Conservation (phyloP, 2,888 invertebrate genomes). For the Timema podura region DNA sequence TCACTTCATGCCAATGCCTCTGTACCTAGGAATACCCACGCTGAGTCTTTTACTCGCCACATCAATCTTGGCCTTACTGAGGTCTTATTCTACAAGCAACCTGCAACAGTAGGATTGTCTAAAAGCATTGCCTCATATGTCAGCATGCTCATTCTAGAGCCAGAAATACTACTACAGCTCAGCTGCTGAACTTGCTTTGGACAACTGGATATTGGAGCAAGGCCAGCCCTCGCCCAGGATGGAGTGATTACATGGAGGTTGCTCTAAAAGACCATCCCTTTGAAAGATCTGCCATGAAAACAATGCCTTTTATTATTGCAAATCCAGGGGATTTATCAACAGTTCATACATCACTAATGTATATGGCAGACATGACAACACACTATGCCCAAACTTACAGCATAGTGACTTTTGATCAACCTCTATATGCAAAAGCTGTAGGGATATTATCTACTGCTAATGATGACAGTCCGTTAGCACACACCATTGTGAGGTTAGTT, state of each 20-base stretch:
- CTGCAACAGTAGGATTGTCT: background rate
- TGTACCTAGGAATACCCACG: no score
- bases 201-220: slow-evolving; percentile 7
- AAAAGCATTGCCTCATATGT: background rate
- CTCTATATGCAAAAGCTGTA: slow-evolving; percentile 11
- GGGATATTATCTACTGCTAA: slow-evolving; percentile 2
- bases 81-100: no score
- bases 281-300: background rate
- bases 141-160: background rate
- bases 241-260: slow-evolving; percentile 13
- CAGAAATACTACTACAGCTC: background rate
- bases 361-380: background rate
- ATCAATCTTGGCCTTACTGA: no score
- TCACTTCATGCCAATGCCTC: no score
- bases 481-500: background rate
- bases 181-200: background rate
- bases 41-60: no score
- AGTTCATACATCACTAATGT: background rate
- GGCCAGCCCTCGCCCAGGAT: slow-evolving; percentile 5
- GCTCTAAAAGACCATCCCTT: background rate
- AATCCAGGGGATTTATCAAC: background rate
- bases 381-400: background rate
- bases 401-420: slow-evolving; percentile 18
- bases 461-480: background rate
- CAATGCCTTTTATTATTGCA: background rate